Evolutionary conservation across 2,113 vertebrate species (phyloP).

Genomic region (Gasterosteus nipponicus): DNA sequence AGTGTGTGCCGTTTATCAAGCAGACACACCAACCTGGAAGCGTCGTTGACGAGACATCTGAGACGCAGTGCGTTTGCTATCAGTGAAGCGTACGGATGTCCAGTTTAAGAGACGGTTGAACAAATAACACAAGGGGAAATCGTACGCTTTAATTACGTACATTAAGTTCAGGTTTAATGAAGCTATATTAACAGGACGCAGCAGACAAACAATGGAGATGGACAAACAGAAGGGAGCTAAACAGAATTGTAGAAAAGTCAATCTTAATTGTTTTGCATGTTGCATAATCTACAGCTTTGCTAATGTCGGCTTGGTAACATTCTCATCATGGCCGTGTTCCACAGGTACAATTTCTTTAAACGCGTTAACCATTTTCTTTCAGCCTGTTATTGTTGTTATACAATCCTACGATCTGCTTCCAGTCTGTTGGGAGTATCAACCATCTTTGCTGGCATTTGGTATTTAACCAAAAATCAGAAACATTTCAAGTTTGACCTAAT

Average conservation of each 20-base stretch:
- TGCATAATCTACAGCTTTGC: too few relatives aligned
- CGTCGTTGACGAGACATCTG: slow-evolving; percentile 36
- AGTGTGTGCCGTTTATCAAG: slow-evolving; percentile 12
- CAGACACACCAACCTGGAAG: slow-evolving; percentile 24
- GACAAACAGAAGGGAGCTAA: not conserved
- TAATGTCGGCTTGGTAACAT: not conserved
- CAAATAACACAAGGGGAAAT: slow-evolving; percentile 5
- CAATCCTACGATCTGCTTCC: not conserved
- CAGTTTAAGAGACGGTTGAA: not conserved
- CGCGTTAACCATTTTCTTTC: not conserved
- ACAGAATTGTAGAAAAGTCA: not conserved
- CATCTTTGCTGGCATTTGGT: not conserved
- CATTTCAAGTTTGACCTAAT: not conserved
- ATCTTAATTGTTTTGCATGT: too few relatives aligned
- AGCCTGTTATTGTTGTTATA: not conserved
- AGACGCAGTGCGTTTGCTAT: not conserved
- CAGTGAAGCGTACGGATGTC: slow-evolving; percentile 8
- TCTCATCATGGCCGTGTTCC: not conserved
- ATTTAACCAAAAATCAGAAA: not conserved
- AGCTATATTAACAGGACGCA: not conserved
- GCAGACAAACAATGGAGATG: not conserved
- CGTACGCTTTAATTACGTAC: not conserved
- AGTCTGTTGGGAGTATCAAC: not conserved
- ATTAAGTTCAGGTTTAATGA: not conserved
- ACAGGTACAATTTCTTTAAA: not conserved